Evolutionary conservation across 2,888 invertebrate species (phyloP).

Genomic region (Eupithecia insigniata): DNA sequence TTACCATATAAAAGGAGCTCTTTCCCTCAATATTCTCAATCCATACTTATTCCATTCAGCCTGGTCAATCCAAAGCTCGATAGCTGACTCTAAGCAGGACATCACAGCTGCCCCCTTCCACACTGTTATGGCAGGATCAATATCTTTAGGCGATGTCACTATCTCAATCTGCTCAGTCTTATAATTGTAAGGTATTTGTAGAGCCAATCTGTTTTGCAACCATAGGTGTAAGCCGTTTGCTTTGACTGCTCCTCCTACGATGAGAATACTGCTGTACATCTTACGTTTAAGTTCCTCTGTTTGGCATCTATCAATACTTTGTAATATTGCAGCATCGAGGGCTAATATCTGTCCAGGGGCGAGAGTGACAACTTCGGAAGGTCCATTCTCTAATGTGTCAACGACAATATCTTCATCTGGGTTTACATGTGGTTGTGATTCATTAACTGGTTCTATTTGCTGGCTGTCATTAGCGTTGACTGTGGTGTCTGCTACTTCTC

Average conservation of each 20-base stretch:
- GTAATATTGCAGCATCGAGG: conserved; percentile 94
- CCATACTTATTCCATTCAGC: conserved; percentile 94
- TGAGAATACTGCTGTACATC: conserved; percentile 96
- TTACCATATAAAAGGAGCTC: conserved; percentile 96
- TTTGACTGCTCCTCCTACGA: conserved; percentile 96
- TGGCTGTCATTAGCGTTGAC: conserved; percentile 73
- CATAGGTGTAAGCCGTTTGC: conserved; percentile 92
- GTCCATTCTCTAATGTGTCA: conserved; percentile 83
- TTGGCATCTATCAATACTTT: conserved; percentile 95
- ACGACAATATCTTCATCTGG: conserved; percentile 90
- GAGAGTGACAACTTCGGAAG: conserved; percentile 87
- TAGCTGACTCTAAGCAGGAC: conserved; percentile 96
- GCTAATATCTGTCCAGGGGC: conserved; percentile 92
- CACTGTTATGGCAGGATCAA: conserved; percentile 94
- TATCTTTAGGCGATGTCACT: conserved; percentile 94
- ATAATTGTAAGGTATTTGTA: conserved; percentile 92
- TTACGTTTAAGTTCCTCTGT: conserved; percentile 95
- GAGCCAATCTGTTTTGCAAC: conserved; percentile 93
- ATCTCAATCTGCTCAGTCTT: conserved; percentile 94
- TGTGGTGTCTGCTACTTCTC: conserved; percentile 73
- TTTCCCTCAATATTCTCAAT: conserved; percentile 92
- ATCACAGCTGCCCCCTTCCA: conserved; percentile 98
- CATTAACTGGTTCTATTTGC: conserved; percentile 80
- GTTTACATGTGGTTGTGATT: conserved; percentile 76
- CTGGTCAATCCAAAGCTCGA: conserved; percentile 95